phyloP scores from a whole-genome alignment of 2,113 vertebrate species.

The Clarias macrocephalus region DNA sequence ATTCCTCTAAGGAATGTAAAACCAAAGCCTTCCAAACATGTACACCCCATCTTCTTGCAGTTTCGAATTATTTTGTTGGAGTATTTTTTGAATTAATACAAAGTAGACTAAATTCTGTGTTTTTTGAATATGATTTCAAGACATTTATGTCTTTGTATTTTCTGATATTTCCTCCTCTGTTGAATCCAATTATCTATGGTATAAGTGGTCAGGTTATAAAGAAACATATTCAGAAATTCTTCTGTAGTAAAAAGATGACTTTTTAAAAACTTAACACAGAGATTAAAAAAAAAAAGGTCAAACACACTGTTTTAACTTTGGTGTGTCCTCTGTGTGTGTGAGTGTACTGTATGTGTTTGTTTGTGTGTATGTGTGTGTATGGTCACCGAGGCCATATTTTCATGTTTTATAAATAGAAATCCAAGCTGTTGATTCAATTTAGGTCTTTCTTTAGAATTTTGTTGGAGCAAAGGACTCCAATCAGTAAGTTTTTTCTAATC shows the following conservation, averaged over 20 bases:
- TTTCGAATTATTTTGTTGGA: slow-evolving; percentile 56
- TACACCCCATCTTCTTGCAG: slow-evolving; percentile 57
- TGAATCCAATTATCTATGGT: slow-evolving; percentile 65
- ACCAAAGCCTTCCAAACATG: slow-evolving; percentile 63
- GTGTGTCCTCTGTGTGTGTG: too few species aligned
- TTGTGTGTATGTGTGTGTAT: too few species aligned
- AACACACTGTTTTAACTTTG: too few species aligned
- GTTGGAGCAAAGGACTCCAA: too few species aligned
- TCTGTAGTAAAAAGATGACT: neutral
- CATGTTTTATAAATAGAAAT: too few species aligned
- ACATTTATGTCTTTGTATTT: slow-evolving; percentile 65
- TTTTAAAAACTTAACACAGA: too few species aligned
- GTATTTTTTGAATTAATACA: slow-evolving; percentile 62
- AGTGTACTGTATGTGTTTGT: too few species aligned
- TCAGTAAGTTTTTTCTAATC: too few species aligned
- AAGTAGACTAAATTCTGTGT: slow-evolving; percentile 44
- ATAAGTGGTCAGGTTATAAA: slow-evolving; percentile 50
- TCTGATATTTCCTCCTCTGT: slow-evolving; percentile 60
- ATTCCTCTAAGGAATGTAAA: slow-evolving; percentile 51
- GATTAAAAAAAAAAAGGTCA: too few species aligned
- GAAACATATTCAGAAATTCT: neutral
- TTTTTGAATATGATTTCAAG: slow-evolving; percentile 45
- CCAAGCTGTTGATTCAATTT: too few species aligned
- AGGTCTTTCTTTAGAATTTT: too few species aligned
- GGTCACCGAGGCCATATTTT: too few species aligned